Conservation (phyloP, 1,140 invertebrate genomes). For the Drosophila simulans region DNA sequence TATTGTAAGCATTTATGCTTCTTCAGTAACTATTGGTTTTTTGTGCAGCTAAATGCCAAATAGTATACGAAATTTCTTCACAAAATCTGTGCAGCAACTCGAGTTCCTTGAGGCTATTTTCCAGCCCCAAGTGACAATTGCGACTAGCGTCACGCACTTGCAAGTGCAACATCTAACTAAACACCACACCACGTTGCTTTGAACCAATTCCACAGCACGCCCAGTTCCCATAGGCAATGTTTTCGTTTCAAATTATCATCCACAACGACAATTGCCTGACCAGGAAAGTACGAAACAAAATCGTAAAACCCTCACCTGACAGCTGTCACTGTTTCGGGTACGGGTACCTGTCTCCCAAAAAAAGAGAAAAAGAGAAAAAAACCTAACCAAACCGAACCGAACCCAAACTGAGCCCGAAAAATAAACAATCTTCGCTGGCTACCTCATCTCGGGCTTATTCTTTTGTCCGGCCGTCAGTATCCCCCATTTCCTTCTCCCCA, state of each 20-base stretch:
- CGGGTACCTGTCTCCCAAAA: constrained; percentile 13
- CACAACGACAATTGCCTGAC: constrained; percentile 38
- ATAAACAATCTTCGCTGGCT: constrained; percentile 53
- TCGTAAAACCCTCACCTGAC: constrained; percentile 36
- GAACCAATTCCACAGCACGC: not conserved
- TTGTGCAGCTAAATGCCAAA: too few relatives aligned
- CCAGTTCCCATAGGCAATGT: constrained; percentile 25
- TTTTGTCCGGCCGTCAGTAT: constrained; percentile 39
- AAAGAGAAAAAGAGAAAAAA: not conserved
- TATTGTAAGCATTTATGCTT: constrained; percentile 7
- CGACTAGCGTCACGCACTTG: constrained; percentile 4
- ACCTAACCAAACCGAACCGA: not conserved
- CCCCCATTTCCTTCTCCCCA: constrained; percentile 30
- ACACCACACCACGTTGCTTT: constrained; percentile 20
- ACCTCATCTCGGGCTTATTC: constrained; percentile 41
- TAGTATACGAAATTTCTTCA: not conserved
- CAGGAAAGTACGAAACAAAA: constrained; percentile 3
- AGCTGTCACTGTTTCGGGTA: constrained; percentile 40
- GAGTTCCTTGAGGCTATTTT: constrained; percentile 3
- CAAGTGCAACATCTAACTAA: constrained; percentile 13
- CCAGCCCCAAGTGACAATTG: not conserved
- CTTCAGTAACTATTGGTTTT: not conserved
- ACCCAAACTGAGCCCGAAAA: constrained; percentile 15
- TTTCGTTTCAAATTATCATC: constrained; percentile 50
- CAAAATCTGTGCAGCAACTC: not conserved